phyloP scores from a whole-genome alignment of 1,140 invertebrate genomes.

The Muscidifurax raptorellus region DNA sequence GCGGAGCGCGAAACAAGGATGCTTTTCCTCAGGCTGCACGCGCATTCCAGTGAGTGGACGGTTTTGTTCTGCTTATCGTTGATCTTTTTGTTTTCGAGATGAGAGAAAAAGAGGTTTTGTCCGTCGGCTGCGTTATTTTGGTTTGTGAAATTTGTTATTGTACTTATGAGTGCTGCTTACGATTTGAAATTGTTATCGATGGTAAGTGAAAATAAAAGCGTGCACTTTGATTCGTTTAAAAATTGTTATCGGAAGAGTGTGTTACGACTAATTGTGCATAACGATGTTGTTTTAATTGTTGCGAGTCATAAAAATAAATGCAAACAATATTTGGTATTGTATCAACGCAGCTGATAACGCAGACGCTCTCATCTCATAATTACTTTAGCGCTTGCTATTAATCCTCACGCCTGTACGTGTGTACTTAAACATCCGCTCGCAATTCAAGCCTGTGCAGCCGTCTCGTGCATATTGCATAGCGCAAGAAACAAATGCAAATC shows the following conservation, averaged over 20 bases:
- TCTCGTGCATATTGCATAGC: conserved; percentile 36
- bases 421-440: neutral
- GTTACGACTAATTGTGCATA: too few relatives aligned
- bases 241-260: too few relatives aligned
- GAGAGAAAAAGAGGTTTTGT: neutral
- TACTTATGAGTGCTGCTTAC: neutral
- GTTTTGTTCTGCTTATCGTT: conserved; percentile 38
- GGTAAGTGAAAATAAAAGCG: neutral
- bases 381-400: conserved; percentile 7
- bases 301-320: too few relatives aligned
- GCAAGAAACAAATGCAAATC: conserved; percentile 36
- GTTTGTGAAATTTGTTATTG: neutral
- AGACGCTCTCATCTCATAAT: conserved; percentile 19
- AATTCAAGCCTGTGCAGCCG: neutral
- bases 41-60: conserved; percentile 63
- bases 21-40: conserved; percentile 57
- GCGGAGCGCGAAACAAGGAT: neutral
- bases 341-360: neutral
- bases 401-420: conserved; percentile 14
- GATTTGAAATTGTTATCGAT: neutral
- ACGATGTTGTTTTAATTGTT: too few relatives aligned
- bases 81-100: neutral
- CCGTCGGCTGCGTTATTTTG: neutral
- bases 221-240: neutral
- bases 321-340: too few relatives aligned